Base-by-base conservation (phyloP, 2,113 vertebrate species). In the Eidolon helvum region DNA sequence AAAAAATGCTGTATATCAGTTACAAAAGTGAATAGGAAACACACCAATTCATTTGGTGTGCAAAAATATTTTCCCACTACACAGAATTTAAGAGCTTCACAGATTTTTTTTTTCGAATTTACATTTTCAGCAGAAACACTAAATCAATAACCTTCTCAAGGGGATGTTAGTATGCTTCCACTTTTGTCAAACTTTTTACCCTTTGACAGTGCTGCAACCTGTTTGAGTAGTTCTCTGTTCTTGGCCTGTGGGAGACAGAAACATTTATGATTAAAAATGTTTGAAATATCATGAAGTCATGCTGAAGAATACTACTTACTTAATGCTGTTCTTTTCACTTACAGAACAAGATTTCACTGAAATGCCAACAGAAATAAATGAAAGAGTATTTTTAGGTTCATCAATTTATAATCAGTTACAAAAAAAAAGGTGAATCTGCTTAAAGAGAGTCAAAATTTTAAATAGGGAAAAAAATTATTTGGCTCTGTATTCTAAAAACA, bases 101-200 rank as follows among this genome's bases (percentile, higher is more conserved):
- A 99, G 98, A 99, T 99, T 98, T 98, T 98, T 96, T 96, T 96
- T 95, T 98, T 98, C 98, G 95, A 98, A 97, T 95, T 93, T 95
- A 97, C 90, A 95, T 68, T 95, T 91, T 97, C 93, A 98, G 97
- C 93, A 98, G 90, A 96, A 98, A 98, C 90, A 97, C 82, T 96
- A 95, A 68, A 88, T 0, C 40, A 96, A 87, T 26, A 92, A 87
- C 95, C 93, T 98, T 97, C 98, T 99, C 99, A 99, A 97, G 99
- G 99, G 98, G 99, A 99, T 77, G 99, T 99, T 92, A 99, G 98
- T 35, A 99, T 99, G 89, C 99, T 99, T 97, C 99, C 99, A 95
- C 99, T 99, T 98, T 99, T 99, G 98, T 99, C 99, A 98, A 99
- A 99, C 98, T 99, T 99, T 99, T 99, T 99, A 97, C 99, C 99